Base-by-base conservation (phyloP, 2,113 vertebrate species). In the Panthera tigris region DNA sequence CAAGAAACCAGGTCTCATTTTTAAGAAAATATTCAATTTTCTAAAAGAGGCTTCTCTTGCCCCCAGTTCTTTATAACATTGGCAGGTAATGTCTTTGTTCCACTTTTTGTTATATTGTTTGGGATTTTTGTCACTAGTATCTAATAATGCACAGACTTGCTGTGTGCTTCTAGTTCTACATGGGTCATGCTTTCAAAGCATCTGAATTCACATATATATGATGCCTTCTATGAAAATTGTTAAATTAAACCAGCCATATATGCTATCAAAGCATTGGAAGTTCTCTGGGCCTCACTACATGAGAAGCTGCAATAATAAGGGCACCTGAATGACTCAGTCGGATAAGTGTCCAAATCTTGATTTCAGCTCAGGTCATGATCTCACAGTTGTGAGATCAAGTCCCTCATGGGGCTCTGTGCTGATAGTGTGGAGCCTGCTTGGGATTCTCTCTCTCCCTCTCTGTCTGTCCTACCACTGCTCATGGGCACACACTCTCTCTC, bases 11-110 rank as follows among this genome's bases (percentile, higher is more conserved):
- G 18, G 55, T 69, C 5, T 79, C 48, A 91, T 71, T 63, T 13
- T 94, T 85, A 95, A 73, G 48, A 84, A 94, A 94, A 90, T 41
- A 55, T 95, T 94, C 48, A 50, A 1, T 94, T 91, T 96, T 96
- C 83, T 94, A 39, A 88, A 41, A 79, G 13, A 82, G 50, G 31
- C 73, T 79, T 91, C 23, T 87, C 91, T 82, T 65, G 16, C 14
- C 36, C 66, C 41, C 31, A 33, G 0, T 88, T 94, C 48, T 94
- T 97, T 87, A 8, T 80, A 93, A 36, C 14, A 48, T 68, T 96
- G 83, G 61, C 41, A 87, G 69, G 7, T 81, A 86, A 85, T 82
- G 4, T 41, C 80, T 83, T 66, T 14, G 36, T 89, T 57, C 79
- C 25, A 1, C 66, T 89, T 79, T 89, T 73, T 45, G 4, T 50